Evolutionary conservation across 2,113 vertebrate genomes (phyloP), one percentile per base, ranked within the genome.

Genomic region (Epinephelus cyanopodus): DNA sequence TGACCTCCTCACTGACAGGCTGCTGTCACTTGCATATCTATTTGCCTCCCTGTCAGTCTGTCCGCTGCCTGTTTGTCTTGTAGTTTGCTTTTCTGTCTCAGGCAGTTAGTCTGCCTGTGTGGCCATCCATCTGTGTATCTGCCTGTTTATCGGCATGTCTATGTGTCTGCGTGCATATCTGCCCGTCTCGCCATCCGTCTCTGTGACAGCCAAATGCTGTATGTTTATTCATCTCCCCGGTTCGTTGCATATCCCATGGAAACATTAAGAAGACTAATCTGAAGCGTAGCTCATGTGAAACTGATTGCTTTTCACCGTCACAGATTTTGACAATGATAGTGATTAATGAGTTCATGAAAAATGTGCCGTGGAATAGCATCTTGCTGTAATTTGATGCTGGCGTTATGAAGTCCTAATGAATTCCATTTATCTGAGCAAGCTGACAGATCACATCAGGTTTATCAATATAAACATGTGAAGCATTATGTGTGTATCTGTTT

Each of bases 261-360:
- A 74, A 86, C 84, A 85, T 90, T 85, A 86, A 65, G 45, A 75
- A 82, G 79, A 88, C 64, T 87, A 72, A 90, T 90, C 84, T 90
- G 76, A 82, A 75, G 56, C 85, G 87, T n/a, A 79, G 82, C 79
- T 78, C 66, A 18, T 81, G 77, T 82, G 81, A 84, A 45, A 84
- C 88, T 83, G 71, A 91, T 92, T 83, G 67, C 81, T 85, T 92
- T 84, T 72, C 82, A 67, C 45, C 33, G 0, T 33, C 2, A 6
- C 60, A 8, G 6, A 66, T 90, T 88, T 69, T 87, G 79, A 90
- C 85, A 79, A 47, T 73, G 77, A 91, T 89, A 82, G 73, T 91
- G 85, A 91, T 88, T 57, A 84, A 91, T 79, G 79, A 33, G 3
- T 77, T 83, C 3, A 9, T 68, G 72, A 74, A 82, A 72, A 82